Conservation (phyloP, 92 coral and sea anemone genomes). For the Siderastrea siderea region DNA sequence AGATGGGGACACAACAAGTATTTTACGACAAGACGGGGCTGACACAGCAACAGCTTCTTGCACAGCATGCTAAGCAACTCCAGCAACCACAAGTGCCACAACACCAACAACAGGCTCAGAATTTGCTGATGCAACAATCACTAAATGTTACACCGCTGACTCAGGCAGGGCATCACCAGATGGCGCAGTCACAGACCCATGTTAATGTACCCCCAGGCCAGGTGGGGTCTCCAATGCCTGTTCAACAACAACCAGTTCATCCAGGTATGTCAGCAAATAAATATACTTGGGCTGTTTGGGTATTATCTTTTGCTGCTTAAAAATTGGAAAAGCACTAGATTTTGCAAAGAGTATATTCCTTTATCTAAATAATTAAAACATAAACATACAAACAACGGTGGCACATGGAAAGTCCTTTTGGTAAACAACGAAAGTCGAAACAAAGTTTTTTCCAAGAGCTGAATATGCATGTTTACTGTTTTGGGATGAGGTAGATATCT, state of each 20-base stretch:
- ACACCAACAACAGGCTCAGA: slow-evolving; percentile 28
- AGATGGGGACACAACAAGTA: slow-evolving; percentile 12
- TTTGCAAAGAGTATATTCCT: no score
- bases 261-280: background rate
- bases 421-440: no score
- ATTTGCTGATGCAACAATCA: slow-evolving; percentile 3
- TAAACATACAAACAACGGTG: no score
- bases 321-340: no score
- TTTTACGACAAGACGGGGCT: slow-evolving; percentile 27
- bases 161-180: slow-evolving; percentile 39
- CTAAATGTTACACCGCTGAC: slow-evolving; percentile 13
- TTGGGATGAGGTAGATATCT: no score
- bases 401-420: no score
- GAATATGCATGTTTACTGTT: no score
- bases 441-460: no score
- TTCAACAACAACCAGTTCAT: slow-evolving; percentile 39
- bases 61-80: slow-evolving; percentile 33
- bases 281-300: no score
- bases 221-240: slow-evolving; percentile 58
- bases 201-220: slow-evolving; percentile 42
- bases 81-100: slow-evolving; percentile 26
- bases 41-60: slow-evolving; percentile 42
- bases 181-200: slow-evolving; percentile 20
- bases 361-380: no score
- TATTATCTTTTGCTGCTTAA: no score